Conservation (phyloP, 2,888 invertebrate species). For the Ditula angustiorana region DNA sequence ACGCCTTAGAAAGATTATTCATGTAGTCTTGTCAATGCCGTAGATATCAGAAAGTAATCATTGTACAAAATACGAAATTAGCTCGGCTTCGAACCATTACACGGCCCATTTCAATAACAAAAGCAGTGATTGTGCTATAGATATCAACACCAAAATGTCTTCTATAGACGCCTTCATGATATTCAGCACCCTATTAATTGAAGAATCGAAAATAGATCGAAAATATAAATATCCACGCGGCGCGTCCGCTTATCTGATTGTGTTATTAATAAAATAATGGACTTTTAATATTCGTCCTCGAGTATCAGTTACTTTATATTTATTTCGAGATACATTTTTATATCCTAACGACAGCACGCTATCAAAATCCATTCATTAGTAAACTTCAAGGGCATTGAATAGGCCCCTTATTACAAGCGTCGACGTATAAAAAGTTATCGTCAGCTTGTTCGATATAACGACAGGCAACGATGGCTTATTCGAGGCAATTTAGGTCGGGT, state of each 20-base stretch:
- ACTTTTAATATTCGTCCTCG: slow-evolving; percentile 20
- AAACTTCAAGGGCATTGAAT: slow-evolving; percentile 53
- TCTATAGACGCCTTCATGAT: slow-evolving; percentile 1
- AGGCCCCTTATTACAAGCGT: slow-evolving; percentile 52
- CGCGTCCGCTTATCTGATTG: slow-evolving; percentile 13
- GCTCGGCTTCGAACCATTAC: not conserved
- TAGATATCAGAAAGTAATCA: not conserved
- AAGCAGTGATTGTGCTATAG: slow-evolving; percentile 11
- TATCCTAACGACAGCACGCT: slow-evolving; percentile 22
- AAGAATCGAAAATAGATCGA: slow-evolving; percentile 16
- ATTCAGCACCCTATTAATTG: slow-evolving; percentile 22
- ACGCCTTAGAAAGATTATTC: slow-evolving; percentile 5
- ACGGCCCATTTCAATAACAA: slow-evolving; percentile 14
- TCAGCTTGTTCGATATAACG: slow-evolving; percentile 67
- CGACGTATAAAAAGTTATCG: slow-evolving; percentile 58
- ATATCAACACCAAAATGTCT: slow-evolving; percentile 9
- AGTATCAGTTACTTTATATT: slow-evolving; percentile 4
- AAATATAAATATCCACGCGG: slow-evolving; percentile 24
- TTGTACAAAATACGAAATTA: slow-evolving; percentile 17
- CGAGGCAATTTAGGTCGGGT: slow-evolving; percentile 73
- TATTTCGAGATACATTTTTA: slow-evolving; percentile 6
- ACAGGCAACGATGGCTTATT: slow-evolving; percentile 63
- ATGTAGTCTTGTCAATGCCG: not conserved
- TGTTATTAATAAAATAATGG: slow-evolving; percentile 29
- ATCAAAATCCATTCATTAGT: slow-evolving; percentile 31